Evolutionary conservation across 2,888 invertebrate species (phyloP), one percentile per base, ranked within the genome.

Genomic region (Geophilus truncorum): DNA sequence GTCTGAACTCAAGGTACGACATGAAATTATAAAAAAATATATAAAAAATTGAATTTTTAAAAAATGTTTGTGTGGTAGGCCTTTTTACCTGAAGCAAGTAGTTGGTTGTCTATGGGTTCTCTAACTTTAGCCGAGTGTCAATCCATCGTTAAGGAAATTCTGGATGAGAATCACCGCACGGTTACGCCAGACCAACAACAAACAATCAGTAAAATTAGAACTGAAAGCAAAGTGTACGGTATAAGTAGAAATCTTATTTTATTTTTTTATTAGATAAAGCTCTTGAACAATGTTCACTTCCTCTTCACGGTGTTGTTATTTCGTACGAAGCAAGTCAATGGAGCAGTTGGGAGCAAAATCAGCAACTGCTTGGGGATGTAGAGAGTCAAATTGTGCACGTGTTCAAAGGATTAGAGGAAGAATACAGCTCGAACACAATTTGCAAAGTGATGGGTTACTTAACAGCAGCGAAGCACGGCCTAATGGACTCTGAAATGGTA

Each of bases 401-500:
- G 86, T 88, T 95, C 81, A 91, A 93, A 80, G 90, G 91, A 82
- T 88, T 92, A 32, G 92, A 92, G 86, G 89, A 90, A 0, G 91
- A 92, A 78, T 88, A 93, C 77, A 92, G 92, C 0, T 88, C 89
- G 51, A 90, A 91, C 32, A 89, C 28, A 81, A 34, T 62, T 87
- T n/a, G 85, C 85, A 79, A 85, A 81, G 91, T 93, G 80, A 88
- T 95, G 45, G 91, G 93, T 1, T 89, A 94, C 82, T 88, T 95
- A 81, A 91, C 93, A 0, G 92, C 93, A 2, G 91, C 94, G 7
- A 90, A 93, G 80, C 91, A 92, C 85, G 95, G 95, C 1, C 89
- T 95, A 76, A 92, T 92, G 23, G 93, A 94, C 85, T 92, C 92
- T 4, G 95, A 96, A 88, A 92, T 94, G 86, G 88, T 93, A 84